Evolutionary conservation across 2,888 invertebrate species (phyloP).

Genomic region (Ephialtes manifestator): DNA sequence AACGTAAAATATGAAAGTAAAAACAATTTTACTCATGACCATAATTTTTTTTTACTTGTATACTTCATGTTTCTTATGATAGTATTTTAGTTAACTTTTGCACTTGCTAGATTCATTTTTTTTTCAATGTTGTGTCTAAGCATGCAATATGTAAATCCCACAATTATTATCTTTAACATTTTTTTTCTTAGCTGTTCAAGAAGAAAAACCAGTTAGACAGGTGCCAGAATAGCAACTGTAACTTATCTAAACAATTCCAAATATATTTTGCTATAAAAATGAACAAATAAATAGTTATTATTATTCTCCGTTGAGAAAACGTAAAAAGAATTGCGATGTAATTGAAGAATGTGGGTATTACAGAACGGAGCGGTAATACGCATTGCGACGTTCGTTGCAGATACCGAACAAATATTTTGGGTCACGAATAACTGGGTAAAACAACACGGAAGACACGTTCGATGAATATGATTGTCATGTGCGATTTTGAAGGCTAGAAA

Average conservation of each 20-base stretch:
- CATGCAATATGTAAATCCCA: too few relatives aligned
- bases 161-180: too few relatives aligned
- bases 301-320: neutral
- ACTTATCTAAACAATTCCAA: too few relatives aligned
- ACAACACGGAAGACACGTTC: neutral
- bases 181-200: too few relatives aligned
- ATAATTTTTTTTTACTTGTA: too few relatives aligned
- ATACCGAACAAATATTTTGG: conserved; percentile 24
- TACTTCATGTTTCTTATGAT: too few relatives aligned
- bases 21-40: too few relatives aligned
- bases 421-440: neutral
- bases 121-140: too few relatives aligned
- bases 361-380: neutral
- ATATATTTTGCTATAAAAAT: neutral
- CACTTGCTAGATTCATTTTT: too few relatives aligned
- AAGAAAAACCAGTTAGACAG: too few relatives aligned
- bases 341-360: neutral
- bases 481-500: conserved; percentile 1
- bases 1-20: neutral
- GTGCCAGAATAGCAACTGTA: too few relatives aligned
- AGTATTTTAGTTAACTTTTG: too few relatives aligned
- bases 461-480: neutral
- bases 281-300: neutral
- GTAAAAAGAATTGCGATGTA: neutral
- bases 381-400: neutral